Base-by-base conservation (phyloP, 2,113 vertebrate species). In the Cephalopholis sonnerati region DNA sequence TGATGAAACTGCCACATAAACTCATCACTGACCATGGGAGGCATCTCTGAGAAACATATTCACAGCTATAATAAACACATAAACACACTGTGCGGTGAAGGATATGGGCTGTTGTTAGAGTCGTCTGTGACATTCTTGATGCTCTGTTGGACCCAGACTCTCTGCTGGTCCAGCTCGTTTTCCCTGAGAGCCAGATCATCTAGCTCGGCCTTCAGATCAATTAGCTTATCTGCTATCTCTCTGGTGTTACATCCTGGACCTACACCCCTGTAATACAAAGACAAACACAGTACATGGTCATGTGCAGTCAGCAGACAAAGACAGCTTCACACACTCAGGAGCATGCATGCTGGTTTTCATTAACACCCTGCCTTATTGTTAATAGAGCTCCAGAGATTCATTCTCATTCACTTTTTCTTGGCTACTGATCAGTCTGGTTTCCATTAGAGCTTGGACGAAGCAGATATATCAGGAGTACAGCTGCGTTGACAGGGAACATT, bases 61-160 rank as follows among this genome's bases (percentile, higher is more conserved):
- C 17, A 1, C 8, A 41, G 4, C 20, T 17, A 1, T 15, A 46
- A 36, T 4, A 48, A 2, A 13, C 5, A 66, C 25, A 54, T 18
- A 0, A 39, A 68, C 2, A 25, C 65, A 62, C 13, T 10, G 44
- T 5, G 58, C 53, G 55, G 68, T 61, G 36, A 93, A 98, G 97
- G 98, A 99, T 99, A 99, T 99, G 96, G 96, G 91, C 97, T 99
- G 93, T 99, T 99, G 89, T 97, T 96, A 9, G 98, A 97, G 15
- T 99, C 98, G 27, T 99, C 98, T 0, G 98, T 99, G 73, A 99
- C 98, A 0, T 99, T 99, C 88, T 96, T 97, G 95, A 99, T 99
- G 96, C 98, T 99, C 91, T 99, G 98, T 80, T 99, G 98, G 81
- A 98, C 98, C 98, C 98, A 99, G 92, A 99, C 96, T 89, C 96